These are phyloP conservation scores for Tenthredo amoena DNA, from an alignment of 2,888 invertebrate genomes.

Conservation along the genomic window DNA sequence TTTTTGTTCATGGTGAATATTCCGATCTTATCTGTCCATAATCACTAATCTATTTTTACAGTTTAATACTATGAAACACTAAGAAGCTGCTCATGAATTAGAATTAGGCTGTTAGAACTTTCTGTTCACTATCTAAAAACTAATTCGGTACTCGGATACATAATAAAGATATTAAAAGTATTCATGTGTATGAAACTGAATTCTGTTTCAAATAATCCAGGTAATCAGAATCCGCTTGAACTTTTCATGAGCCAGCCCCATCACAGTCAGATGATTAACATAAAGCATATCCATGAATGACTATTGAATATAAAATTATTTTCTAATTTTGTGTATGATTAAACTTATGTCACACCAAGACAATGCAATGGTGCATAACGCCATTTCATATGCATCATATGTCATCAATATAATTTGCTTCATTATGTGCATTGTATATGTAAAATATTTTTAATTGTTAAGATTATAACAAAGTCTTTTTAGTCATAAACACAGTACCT, in stretches of 20 bases:
- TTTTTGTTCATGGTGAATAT: neutral
- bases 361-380: neutral
- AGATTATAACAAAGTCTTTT: constrained; percentile 11
- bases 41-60: neutral
- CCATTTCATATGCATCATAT: constrained; percentile 1
- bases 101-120: neutral
- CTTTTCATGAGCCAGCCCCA: constrained; percentile 18
- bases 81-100: neutral
- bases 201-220: constrained; percentile 11
- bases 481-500: constrained; percentile 19
- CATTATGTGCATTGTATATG: neutral
- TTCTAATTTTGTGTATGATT: constrained; percentile 7
- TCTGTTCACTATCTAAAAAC: neutral
- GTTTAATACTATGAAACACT: neutral
- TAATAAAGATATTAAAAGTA: constrained; percentile 8
- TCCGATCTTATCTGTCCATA: neutral
- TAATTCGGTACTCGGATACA: neutral
- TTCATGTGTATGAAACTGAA: neutral
- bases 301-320: neutral
- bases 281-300: neutral
- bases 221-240: neutral
- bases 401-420: neutral
- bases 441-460: neutral
- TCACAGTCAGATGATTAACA: constrained; percentile 15
- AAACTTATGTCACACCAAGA: neutral